phyloP scores from a whole-genome alignment of 2,797 vertebrate genomes.

The Acanthurus tractus region DNA sequence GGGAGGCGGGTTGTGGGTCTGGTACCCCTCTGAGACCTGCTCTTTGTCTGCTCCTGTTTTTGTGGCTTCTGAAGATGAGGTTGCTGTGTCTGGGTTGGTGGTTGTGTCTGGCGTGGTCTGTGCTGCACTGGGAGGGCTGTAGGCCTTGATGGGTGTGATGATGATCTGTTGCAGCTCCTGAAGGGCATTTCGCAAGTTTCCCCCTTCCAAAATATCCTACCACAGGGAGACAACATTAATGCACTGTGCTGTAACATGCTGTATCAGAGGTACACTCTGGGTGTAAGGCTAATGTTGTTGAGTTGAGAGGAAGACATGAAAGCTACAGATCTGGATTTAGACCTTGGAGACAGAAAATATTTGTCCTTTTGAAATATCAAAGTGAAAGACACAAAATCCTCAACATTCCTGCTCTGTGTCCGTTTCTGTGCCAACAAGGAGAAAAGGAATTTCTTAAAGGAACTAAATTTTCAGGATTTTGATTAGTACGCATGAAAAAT shows the following conservation, averaged over 20 bases:
- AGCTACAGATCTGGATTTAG: conserved; percentile 12
- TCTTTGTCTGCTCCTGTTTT: conserved; percentile 88
- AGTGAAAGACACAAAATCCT: neutral
- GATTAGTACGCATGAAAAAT: conserved; percentile 5
- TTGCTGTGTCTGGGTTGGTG: conserved; percentile 60
- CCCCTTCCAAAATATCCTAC: conserved; percentile 95
- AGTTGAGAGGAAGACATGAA: neutral
- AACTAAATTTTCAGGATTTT: conserved; percentile 29
- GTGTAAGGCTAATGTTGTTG: neutral
- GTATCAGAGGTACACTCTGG: neutral
- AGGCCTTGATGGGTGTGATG: conserved; percentile 94
- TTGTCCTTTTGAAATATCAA: conserved; percentile 9
- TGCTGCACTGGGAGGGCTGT: conserved; percentile 80
- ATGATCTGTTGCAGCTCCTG: conserved; percentile 96
- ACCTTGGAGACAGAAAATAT: neutral
- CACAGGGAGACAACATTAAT: conserved; percentile 2
- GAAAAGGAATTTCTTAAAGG: conserved; percentile 21
- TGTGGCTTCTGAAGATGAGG: conserved; percentile 74
- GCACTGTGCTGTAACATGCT: neutral
- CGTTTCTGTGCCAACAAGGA: conserved; percentile 25
- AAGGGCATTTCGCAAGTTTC: conserved; percentile 93
- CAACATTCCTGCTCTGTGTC: neutral
- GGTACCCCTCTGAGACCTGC: conserved; percentile 84
- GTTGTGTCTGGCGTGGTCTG: conserved; percentile 73
- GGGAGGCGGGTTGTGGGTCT: conserved; percentile 86